Base-by-base conservation (phyloP, 2,888 invertebrate genomes). In the Lepidocyrtoides sp. region DNA sequence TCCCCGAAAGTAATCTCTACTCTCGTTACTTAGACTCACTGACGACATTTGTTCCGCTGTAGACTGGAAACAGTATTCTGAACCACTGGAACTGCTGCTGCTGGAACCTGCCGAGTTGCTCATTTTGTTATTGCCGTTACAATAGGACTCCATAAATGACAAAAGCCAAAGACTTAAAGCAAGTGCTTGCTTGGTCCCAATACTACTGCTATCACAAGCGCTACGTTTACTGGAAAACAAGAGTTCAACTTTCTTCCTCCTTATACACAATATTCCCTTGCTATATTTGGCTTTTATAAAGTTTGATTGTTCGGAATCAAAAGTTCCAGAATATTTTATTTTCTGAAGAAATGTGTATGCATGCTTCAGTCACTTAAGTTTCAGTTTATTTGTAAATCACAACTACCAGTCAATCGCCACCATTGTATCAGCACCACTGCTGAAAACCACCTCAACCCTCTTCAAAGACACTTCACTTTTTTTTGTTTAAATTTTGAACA, bases 11-110 rank as follows among this genome's bases (percentile, higher is more conserved):
- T 69, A 57, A 36, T 81, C 54, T 51, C 41, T 41, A 5, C 69
- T 69, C 20, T 69, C 69, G 14, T 20, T 69, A 12, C 20, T 69
- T 17, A 91, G 26, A 60, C 75, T 92, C 26, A 87, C 77, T 20
- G 77, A 60, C 26, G 86, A 87, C 63, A 87, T 57, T 60, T 57
- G 77, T 26, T 77, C 77, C 36, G 86, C 44, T 44, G 86, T 44
- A 14, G 86, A 8, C 17, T 77, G 60, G 75, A 89, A 82, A 20
- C 63, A 44, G 51, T 89, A 17, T 20, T 41, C 87, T 2, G 83
- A 83, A 60, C 63, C 8, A 69, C 20, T 83, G 44, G 91, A 86
- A 86, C 77, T 69, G 69, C 69, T 69, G 41, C 69, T 89, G n/a
- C n/a, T n/a, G n/a, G n/a, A n/a, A n/a, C n/a, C n/a, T n/a, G 84